Conservation (phyloP, 64 coral and sea anemone genomes). For the Cladopsammia gracilis region DNA sequence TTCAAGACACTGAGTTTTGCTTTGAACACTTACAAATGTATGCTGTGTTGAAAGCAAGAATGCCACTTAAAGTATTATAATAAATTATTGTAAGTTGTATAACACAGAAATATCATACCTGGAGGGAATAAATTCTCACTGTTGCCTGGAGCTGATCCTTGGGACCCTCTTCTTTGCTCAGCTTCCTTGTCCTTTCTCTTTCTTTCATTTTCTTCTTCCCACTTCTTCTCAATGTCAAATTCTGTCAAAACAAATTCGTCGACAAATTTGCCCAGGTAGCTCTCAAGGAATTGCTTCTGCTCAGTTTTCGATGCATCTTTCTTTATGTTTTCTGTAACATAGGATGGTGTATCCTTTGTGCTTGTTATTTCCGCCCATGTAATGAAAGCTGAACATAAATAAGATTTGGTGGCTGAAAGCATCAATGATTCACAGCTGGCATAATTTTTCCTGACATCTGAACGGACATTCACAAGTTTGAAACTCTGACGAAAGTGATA, state of each 20-base stretch:
- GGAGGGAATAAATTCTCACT: not conserved
- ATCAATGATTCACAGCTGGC: constrained; percentile 6
- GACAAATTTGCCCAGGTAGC: constrained; percentile 32
- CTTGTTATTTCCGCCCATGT: not conserved
- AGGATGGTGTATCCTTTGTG: not conserved
- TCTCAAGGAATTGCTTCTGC: not conserved
- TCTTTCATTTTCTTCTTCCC: not conserved
- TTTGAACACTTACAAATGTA: too few relatives aligned
- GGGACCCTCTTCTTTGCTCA: not conserved
- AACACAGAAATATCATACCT: too few relatives aligned
- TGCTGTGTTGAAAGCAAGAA: too few relatives aligned
- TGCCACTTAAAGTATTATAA: too few relatives aligned
- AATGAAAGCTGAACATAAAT: constrained; percentile 19
- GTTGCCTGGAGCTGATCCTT: not conserved
- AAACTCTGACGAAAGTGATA: not conserved
- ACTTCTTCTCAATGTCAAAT: not conserved
- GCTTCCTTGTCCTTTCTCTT: not conserved
- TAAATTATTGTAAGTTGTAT: too few relatives aligned
- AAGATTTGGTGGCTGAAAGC: constrained; percentile 13
- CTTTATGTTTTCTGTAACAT: not conserved
- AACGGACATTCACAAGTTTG: constrained; percentile 4
- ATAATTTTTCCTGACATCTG: constrained; percentile 30
- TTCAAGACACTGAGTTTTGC: too few relatives aligned
- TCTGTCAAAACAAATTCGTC: constrained; percentile 1
- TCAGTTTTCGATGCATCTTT: not conserved